Conservation (phyloP, 2,113 vertebrate genomes). For the Percopsis transmontana region DNA sequence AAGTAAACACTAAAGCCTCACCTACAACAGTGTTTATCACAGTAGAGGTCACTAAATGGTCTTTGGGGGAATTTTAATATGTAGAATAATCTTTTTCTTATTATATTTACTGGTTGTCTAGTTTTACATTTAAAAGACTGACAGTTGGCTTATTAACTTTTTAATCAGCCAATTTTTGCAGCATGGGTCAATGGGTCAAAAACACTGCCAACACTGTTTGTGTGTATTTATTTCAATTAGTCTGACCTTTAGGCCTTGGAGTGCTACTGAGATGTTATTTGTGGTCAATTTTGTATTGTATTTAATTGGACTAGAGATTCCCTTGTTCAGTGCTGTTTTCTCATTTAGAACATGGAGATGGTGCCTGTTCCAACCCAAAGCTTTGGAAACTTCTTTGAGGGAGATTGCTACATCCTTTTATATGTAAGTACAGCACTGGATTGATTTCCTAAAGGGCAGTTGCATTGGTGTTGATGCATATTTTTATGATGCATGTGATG, state of each 20-base stretch:
- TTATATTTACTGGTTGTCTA: too few species aligned
- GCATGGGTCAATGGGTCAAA: too few species aligned
- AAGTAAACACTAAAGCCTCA: conserved; percentile 51
- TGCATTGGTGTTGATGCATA: not conserved
- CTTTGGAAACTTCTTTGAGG: conserved; percentile 89
- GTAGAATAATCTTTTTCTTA: too few species aligned
- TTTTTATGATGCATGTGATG: too few species aligned
- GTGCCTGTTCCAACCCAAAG: conserved; percentile 80
- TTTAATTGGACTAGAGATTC: not conserved
- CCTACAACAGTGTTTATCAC: too few species aligned
- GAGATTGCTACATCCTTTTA: conserved; percentile 88
- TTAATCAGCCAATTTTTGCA: too few species aligned
- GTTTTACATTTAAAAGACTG: too few species aligned
- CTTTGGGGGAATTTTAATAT: too few species aligned
- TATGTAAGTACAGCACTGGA: conserved; percentile 74
- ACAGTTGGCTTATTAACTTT: too few species aligned
- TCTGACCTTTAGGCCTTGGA: not conserved
- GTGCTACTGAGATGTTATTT: too few species aligned
- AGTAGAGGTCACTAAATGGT: too few species aligned
- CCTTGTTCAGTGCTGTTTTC: conserved; percentile 24
- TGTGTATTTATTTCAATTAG: not conserved
- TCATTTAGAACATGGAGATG: conserved; percentile 86
- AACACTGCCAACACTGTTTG: not conserved
- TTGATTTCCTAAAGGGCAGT: conserved; percentile 17
- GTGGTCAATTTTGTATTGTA: not conserved